Evolutionary conservation across 2,113 vertebrate species (phyloP), one percentile per base, ranked within the genome.

Genomic region (Trogon melanurus): DNA sequence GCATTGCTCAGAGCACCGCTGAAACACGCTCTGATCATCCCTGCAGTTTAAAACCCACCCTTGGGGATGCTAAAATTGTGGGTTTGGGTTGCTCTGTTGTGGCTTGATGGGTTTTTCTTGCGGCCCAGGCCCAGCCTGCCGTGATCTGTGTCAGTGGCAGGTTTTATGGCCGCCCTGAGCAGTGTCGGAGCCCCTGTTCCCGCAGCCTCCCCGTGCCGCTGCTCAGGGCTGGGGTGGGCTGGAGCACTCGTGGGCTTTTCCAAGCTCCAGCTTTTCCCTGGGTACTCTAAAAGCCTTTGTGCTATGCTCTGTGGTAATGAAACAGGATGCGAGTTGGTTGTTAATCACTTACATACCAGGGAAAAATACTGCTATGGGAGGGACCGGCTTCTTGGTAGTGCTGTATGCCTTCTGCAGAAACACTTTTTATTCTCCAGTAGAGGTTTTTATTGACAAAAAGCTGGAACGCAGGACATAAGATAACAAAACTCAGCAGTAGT

Each of bases 101-200:
- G 44, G 19, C 41, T 29, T 9, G 32, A 13, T 10, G 32, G 53
- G 8, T 11, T 82, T 79, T 56, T 36, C n/a, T 36, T 8, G 9
- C 23, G 51, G 5, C 44, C 5, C 36, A 2, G 64, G 25, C 53
- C 16, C 30, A 22, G 67, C 15, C 21, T 10, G 57, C 80, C 1
- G 1, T 41, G 57, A 69, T 36, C 67, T 4, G 27, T 10, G 51
- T 23, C 51, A 27, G 1, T 0, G 56, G 38, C 19, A 41, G 75
- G 27, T 57, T 72, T 85, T 76, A 30, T 0, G 4, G 30, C 71
- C 3, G 0, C 32, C 15, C 50, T 4, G 36, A 0, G 1, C n/a
- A 2, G 4, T 0, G 4, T 7, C 1, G 9, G 34, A 44, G 13
- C 13, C 22, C 0, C 0, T 5, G 65, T 23, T 30, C 56, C 45